Base-by-base conservation (phyloP, 2,797 vertebrate genomes). In the Siniperca obscura region DNA sequence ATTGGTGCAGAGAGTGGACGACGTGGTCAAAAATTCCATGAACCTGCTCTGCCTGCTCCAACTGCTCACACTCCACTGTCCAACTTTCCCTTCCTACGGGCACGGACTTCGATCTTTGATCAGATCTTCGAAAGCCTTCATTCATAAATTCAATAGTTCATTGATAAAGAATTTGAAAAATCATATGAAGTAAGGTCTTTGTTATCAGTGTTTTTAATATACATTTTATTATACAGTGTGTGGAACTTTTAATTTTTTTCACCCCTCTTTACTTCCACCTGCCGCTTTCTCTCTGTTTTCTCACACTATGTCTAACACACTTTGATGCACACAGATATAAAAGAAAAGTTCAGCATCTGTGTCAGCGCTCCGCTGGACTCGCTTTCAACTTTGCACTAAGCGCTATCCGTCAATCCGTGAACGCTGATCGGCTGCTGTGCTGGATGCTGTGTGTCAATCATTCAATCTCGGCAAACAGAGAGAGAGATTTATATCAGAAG, bases 91-190 rank as follows among this genome's bases (percentile, higher is more conserved):
- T 81, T 52, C 56, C 68, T 16, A 19, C 2, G 12, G 59, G 7
- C 34, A 83, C 1, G 38, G 67, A 89, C 87, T 81, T 40, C 55
- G 75, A 81, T 64, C 76, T 85, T 80, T 80, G 66, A 76, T 72
- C 73, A 65, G 57, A 46, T 69, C 62, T 44, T 52, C 0, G 21
- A 69, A 87, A 68, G 56, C 52, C 14, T 90, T 84, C 89, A 94
- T 95, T 94, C 92, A 93, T 72, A 87, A 92, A 91, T 81, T 85
- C 21, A 67, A 55, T 5, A n/a, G 68, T 81, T 86, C 80, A 92
- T 88, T 90, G 90, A 90, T 75, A 81, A 74, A 80, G 76, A 74
- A 17, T 7, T 17, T 36, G 0, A n/a, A 21, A 36, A 38, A 42
- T 56, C 2, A 10, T 30, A 57, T 17, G 3, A 66, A 76, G 5